Evolutionary conservation across 2,113 vertebrate species (phyloP).

Genomic region (Amphilophus citrinellus): DNA sequence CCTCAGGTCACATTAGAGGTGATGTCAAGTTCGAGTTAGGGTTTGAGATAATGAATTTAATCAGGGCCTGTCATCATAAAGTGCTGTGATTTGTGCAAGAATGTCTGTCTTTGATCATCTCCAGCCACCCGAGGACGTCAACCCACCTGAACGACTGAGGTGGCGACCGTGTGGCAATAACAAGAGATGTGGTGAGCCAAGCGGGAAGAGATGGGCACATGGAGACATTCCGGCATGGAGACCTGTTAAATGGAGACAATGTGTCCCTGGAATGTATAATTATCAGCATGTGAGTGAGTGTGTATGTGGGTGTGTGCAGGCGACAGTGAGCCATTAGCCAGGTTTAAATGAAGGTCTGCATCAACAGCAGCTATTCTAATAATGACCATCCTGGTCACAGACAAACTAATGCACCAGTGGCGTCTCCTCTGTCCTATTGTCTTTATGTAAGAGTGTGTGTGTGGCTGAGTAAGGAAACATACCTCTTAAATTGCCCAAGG

Average conservation of each 20-base stretch:
- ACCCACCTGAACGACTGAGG: slow-evolving; percentile 6
- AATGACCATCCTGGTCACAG: slow-evolving; percentile 68
- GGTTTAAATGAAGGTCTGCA: slow-evolving; percentile 73
- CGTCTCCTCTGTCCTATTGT: slow-evolving; percentile 56
- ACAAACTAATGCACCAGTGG: slow-evolving; percentile 68
- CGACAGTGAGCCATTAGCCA: slow-evolving; percentile 62
- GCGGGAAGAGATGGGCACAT: not conserved
- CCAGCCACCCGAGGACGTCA: not conserved
- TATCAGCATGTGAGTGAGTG: slow-evolving; percentile 50
- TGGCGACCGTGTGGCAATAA: slow-evolving; percentile 43
- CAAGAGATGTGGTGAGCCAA: not conserved
- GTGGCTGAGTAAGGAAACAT: slow-evolving; percentile 57
- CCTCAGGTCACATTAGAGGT: not conserved
- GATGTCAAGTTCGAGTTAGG: not conserved
- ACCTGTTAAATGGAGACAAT: slow-evolving; percentile 48
- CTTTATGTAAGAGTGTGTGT: slow-evolving; percentile 19
- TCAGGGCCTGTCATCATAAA: not conserved
- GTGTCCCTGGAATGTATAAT: slow-evolving; percentile 77
- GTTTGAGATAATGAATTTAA: not conserved
- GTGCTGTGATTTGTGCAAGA: not conserved
- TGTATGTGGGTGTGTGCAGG: slow-evolving; percentile 35
- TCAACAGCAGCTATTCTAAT: slow-evolving; percentile 70
- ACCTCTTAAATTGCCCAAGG: slow-evolving; percentile 62
- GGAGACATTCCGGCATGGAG: slow-evolving; percentile 47
- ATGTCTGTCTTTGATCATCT: not conserved